These are phyloP conservation scores for Norana najaformis DNA, from an alignment of 2,888 invertebrate species.

Conservation along the genomic window DNA sequence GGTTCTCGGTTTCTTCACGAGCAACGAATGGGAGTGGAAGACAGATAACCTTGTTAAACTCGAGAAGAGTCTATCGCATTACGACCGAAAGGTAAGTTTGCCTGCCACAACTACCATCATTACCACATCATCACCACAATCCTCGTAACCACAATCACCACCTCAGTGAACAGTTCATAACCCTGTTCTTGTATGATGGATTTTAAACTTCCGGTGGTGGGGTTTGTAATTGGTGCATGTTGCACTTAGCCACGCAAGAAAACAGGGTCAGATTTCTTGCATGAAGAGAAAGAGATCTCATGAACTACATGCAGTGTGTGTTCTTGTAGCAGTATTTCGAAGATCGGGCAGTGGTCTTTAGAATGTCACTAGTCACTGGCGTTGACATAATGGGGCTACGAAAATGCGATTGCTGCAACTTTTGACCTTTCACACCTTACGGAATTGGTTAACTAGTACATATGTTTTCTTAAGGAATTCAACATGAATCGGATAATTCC, in stretches of 20 bases:
- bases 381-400: not conserved
- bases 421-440: not conserved
- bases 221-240: too few species aligned
- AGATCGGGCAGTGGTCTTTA: too few species aligned
- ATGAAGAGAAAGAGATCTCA: too few species aligned
- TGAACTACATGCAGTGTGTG: too few species aligned
- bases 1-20: constrained; percentile 81
- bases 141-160: not conserved
- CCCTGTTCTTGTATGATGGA: not conserved
- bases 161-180: not conserved
- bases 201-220: too few species aligned
- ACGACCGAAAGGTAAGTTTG: constrained; percentile 45
- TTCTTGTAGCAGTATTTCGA: too few species aligned
- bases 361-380: too few species aligned
- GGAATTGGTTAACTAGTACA: not conserved
- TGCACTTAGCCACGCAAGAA: too few species aligned
- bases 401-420: not conserved
- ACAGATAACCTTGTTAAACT: constrained; percentile 46
- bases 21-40: constrained; percentile 84
- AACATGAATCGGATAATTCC: constrained; percentile 17
- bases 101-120: not conserved
- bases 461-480: not conserved
- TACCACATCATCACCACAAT: not conserved
- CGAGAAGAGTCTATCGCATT: constrained; percentile 38
- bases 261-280: too few species aligned